A percentile compares a stretch with the other conserved stretches of the same genome.
phyloP scores from a whole-genome alignment of 2,888 invertebrate species.

The Tribolium freemani region DNA sequence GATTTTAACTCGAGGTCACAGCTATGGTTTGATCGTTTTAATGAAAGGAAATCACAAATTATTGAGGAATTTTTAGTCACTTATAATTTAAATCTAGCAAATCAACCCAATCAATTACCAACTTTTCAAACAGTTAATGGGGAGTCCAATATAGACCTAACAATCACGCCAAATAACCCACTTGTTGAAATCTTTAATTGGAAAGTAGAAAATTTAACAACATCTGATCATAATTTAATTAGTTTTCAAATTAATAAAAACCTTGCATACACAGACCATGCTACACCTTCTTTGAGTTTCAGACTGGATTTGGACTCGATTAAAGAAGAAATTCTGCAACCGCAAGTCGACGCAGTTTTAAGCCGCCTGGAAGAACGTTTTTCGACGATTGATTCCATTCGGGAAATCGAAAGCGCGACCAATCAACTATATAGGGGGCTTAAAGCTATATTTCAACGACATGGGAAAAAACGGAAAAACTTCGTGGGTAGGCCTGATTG shows the following conservation, averaged over 20 bases:
- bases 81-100: slow-evolving; percentile 1
- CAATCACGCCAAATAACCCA: not conserved
- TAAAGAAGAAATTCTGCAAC: not conserved
- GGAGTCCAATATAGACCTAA: not conserved
- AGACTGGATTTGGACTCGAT: not conserved
- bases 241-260: not conserved
- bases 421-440: not conserved
- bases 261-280: not conserved
- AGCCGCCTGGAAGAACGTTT: not conserved
- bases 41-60: not conserved
- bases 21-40: not conserved
- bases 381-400: not conserved
- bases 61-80: slow-evolving; percentile 4
- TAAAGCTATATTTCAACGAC: not conserved
- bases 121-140: slow-evolving; percentile 35
- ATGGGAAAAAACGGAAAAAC: not conserved
- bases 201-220: not conserved
- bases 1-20: too few relatives aligned
- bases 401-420: not conserved
- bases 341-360: not conserved
- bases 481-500: not conserved
- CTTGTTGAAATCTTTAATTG: not conserved
- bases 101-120: not conserved
- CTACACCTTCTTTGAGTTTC: not conserved
- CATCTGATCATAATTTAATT: not conserved